These are phyloP conservation scores for Bombylius discolor DNA, from an alignment of 2,888 invertebrate species.

Conservation along the genomic window DNA sequence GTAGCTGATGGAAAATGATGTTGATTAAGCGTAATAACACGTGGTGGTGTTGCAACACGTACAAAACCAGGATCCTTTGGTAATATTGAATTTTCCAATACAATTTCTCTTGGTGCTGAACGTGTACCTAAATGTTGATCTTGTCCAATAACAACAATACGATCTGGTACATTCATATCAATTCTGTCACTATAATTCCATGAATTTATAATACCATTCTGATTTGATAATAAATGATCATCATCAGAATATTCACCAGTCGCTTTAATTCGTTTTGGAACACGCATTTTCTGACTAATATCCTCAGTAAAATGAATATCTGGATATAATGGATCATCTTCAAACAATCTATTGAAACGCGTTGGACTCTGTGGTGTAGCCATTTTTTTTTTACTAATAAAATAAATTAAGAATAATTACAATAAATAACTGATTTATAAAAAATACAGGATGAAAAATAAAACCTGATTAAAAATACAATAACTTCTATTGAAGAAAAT, in stretches of 20 bases:
- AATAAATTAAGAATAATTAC: too few species aligned
- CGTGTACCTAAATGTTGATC: slow-evolving; percentile 54
- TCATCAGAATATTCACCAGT: slow-evolving; percentile 54
- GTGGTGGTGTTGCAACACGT: slow-evolving; percentile 78
- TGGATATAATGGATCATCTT: slow-evolving; percentile 41
- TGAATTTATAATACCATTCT: slow-evolving; percentile 41
- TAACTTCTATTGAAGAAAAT: too few species aligned
- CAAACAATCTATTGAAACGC: slow-evolving; percentile 46
- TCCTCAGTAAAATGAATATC: slow-evolving; percentile 58
- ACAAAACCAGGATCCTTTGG: slow-evolving; percentile 58
- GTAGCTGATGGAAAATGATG: slow-evolving; percentile 66
- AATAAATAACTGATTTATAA: too few species aligned
- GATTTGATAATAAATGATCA: slow-evolving; percentile 46
- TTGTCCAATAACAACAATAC: slow-evolving; percentile 78
- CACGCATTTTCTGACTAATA: slow-evolving; percentile 69
- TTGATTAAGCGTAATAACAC: slow-evolving; percentile 73
- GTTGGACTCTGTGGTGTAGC: slow-evolving; percentile 48
- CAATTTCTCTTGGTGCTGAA: slow-evolving; percentile 77
- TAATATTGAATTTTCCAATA: slow-evolving; percentile 68
- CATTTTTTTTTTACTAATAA: slow-evolving; percentile 32
- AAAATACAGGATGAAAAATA: background rate
- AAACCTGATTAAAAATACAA: too few species aligned
- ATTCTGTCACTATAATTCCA: slow-evolving; percentile 64
- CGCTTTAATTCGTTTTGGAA: slow-evolving; percentile 66
- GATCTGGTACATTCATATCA: slow-evolving; percentile 87